A percentile compares a stretch with the other conserved stretches of the same genome.
These are phyloP conservation scores for Danio kyathit DNA, from an alignment of 2,797 vertebrate genomes.

Conservation along the genomic window DNA sequence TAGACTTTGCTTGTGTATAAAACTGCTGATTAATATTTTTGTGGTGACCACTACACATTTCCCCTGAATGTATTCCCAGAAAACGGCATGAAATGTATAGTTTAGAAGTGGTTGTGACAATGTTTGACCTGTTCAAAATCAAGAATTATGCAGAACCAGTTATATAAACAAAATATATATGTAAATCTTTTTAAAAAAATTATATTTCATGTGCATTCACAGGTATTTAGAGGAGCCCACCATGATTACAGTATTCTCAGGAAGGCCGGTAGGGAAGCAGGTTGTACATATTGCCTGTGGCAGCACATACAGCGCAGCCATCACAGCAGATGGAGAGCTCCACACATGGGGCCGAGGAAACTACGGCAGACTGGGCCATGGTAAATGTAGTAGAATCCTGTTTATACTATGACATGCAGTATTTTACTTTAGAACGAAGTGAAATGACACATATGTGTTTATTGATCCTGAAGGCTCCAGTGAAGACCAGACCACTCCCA, in stretches of 20 bases:
- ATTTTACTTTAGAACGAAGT: not conserved
- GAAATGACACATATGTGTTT: not conserved
- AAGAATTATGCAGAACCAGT: not conserved
- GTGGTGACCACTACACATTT: too few species aligned
- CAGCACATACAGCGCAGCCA: constrained; percentile 95
- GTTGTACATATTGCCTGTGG: constrained; percentile 94
- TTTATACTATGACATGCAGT: not conserved
- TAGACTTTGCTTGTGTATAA: too few species aligned
- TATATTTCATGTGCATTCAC: not conserved
- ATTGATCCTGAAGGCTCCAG: constrained; percentile 85
- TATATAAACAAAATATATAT: not conserved
- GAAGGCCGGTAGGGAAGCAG: constrained; percentile 92
- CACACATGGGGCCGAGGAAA: constrained; percentile 98
- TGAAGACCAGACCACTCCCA: constrained; percentile 95
- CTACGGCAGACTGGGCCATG: constrained; percentile 96
- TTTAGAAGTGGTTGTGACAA: not conserved
- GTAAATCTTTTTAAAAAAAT: not conserved
- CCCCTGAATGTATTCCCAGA: too few species aligned
- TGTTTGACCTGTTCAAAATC: not conserved
- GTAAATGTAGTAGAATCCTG: constrained; percentile 70
- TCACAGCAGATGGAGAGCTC: constrained; percentile 95
- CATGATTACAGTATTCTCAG: constrained; percentile 90
- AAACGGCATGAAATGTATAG: not conserved
- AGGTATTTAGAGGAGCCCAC: constrained; percentile 95
- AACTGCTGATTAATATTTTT: too few species aligned